These are phyloP conservation scores for Zelostemma sp. DNA, from an alignment of 1,140 invertebrate genomes.

Conservation along the genomic window DNA sequence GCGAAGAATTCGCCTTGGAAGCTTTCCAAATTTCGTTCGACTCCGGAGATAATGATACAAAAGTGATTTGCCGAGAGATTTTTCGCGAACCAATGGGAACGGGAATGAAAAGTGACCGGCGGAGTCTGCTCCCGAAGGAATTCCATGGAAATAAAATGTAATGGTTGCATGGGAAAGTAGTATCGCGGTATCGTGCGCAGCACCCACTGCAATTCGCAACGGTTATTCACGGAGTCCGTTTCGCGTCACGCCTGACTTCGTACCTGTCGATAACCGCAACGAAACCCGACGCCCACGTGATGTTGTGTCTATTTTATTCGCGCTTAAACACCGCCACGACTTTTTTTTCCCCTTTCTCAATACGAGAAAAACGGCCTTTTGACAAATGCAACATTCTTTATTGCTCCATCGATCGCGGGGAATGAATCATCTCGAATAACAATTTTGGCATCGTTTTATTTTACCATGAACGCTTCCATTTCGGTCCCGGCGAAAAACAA, in stretches of 20 bases:
- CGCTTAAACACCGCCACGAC: too few relatives aligned
- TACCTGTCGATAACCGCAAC: constrained; percentile 47
- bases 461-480: too few relatives aligned
- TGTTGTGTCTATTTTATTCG: constrained; percentile 44
- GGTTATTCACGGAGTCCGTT: constrained; percentile 23
- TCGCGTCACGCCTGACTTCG: constrained; percentile 34
- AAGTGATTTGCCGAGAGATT: too few relatives aligned
- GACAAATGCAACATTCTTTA: too few relatives aligned
- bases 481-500: too few relatives aligned
- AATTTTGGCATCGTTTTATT: too few relatives aligned
- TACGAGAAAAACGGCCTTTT: not conserved
- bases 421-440: too few relatives aligned
- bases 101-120: not conserved
- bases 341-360: too few relatives aligned
- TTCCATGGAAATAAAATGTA: not conserved
- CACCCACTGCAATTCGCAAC: constrained; percentile 22
- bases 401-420: too few relatives aligned
- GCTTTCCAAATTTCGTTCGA: too few relatives aligned
- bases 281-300: constrained; percentile 42
- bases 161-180: constrained; percentile 4
- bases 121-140: not conserved
- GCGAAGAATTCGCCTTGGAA: too few relatives aligned
- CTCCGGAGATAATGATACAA: not conserved
- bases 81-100: not conserved
- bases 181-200: constrained; percentile 8